Base-by-base conservation (phyloP, 2,888 invertebrate genomes). In the Congeria kusceri region DNA sequence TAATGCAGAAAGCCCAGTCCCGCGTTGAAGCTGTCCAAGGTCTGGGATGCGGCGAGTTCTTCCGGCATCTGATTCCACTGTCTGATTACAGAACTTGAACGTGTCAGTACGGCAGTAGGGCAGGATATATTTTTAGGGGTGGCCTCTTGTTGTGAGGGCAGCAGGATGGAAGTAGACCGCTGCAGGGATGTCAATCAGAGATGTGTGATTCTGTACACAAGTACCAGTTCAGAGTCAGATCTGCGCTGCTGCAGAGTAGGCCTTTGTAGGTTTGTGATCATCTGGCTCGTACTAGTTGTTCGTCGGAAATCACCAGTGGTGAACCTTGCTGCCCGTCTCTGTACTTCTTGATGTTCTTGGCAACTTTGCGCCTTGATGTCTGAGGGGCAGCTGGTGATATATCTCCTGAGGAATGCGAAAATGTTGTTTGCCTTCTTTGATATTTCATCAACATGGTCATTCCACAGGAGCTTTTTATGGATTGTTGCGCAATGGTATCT, bases 351-450 rank as follows among this genome's bases (percentile, higher is more conserved):
- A 49, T 47, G 49, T 25, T 46, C 3, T 23, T 7, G 4, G 46
- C n/a, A 4, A n/a, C 47, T 13, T 27, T 47, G 25, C 4, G 46
- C 28, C 25, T 64, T 64, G 49, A 39, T 47, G 25, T 47, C 28
- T 1, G 47, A 27, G 23, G 64, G 49, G 49, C 64, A 64, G 47
- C 9, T 64, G 47, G 23, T 46, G 46, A 64, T 23, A 27, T 64
- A 27, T 27, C 64, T 46, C 25, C 64, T 64, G 5, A 64, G 47
- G 27, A 64, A 64, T 2, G 47, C 64, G 20, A 64, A 27, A 25
- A 13, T 47, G 64, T 64, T 64, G 28, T 64, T 64, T 1, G 47
- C 64, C 7, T 64, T 64, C 28, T 27, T 64, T 64, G 64, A 46
- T 4, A 32, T 9, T 9, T 32, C 32, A 32, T 32, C 32, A 32